phyloP scores from a whole-genome alignment of 2,888 invertebrate species.

The Marasmarcha lunaedactyla region DNA sequence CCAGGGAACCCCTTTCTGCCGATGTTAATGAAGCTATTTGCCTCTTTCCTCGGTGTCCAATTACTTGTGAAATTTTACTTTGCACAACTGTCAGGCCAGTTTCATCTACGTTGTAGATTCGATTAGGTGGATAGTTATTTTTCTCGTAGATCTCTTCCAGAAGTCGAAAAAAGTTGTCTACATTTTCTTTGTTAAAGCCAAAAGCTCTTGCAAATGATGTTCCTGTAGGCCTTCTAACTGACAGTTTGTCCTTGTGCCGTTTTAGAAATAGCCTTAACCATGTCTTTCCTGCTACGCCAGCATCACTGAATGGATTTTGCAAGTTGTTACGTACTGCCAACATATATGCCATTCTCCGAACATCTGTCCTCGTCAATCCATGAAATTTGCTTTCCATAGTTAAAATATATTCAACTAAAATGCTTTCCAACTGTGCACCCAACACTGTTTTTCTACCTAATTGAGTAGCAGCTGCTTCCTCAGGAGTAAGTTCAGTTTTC shows the following conservation, averaged over 20 bases:
- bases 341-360: slow-evolving; percentile 12
- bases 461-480: slow-evolving; percentile 12
- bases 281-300: slow-evolving; percentile 12
- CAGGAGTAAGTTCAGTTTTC: slow-evolving; percentile 8
- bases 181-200: slow-evolving; percentile 16
- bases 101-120: slow-evolving; percentile 16
- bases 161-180: slow-evolving; percentile 6
- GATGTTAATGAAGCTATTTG: slow-evolving; percentile 17
- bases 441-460: slow-evolving; percentile 14
- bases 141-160: not conserved
- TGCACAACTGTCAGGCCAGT: slow-evolving; percentile 17
- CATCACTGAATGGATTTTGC: slow-evolving; percentile 10
- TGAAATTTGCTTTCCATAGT: slow-evolving; percentile 12
- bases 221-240: slow-evolving; percentile 14
- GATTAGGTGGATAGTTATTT: slow-evolving; percentile 8
- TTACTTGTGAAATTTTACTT: slow-evolving; percentile 17
- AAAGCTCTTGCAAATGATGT: slow-evolving; percentile 17
- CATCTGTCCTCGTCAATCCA: slow-evolving; percentile 12
- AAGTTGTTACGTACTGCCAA: slow-evolving; percentile 10
- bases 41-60: slow-evolving; percentile 14
- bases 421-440: slow-evolving; percentile 2
- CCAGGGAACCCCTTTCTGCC: slow-evolving; percentile 20
- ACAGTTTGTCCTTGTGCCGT: slow-evolving; percentile 16
- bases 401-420: slow-evolving; percentile 12
- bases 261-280: slow-evolving; percentile 17